Evolutionary conservation across 1,140 invertebrate species (phyloP).

Genomic region (Drosophila lowei): DNA sequence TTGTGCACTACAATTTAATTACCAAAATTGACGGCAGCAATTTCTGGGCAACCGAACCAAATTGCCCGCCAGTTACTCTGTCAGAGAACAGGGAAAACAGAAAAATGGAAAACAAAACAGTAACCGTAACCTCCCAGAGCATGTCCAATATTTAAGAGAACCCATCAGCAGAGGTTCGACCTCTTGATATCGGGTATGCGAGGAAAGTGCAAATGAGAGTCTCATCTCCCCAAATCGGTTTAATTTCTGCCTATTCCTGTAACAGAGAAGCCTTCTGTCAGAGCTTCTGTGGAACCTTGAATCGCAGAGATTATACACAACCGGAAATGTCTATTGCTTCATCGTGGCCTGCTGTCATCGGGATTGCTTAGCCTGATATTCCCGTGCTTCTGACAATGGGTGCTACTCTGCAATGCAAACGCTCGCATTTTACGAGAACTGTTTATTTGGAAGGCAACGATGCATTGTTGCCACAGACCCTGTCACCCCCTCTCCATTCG

Average conservation of each 20-base stretch:
- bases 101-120: not conserved
- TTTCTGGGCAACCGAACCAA: slow-evolving; percentile 48
- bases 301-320: not conserved
- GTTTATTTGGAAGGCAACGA: slow-evolving; percentile 65
- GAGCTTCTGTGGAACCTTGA: too few relatives aligned
- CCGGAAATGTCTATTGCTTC: not conserved
- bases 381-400: not conserved
- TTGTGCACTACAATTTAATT: slow-evolving; percentile 75
- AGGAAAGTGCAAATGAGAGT: not conserved
- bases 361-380: slow-evolving; percentile 22
- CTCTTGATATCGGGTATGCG: slow-evolving; percentile 13
- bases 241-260: too few relatives aligned
- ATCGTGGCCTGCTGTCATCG: not conserved
- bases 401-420: slow-evolving; percentile 67
- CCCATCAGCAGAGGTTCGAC: slow-evolving; percentile 12
- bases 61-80: slow-evolving; percentile 17
- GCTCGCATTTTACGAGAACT: slow-evolving; percentile 65
- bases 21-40: slow-evolving; percentile 62
- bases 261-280: too few relatives aligned
- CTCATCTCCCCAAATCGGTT: too few relatives aligned
- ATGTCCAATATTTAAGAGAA: not conserved
- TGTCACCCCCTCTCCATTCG: slow-evolving; percentile 6
- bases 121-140: slow-evolving; percentile 6
- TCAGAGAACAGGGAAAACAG: not conserved
- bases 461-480: slow-evolving; percentile 47